These are phyloP conservation scores for Mimumesa dahlbomi DNA, from an alignment of 2,888 invertebrate species.

Conservation along the genomic window DNA sequence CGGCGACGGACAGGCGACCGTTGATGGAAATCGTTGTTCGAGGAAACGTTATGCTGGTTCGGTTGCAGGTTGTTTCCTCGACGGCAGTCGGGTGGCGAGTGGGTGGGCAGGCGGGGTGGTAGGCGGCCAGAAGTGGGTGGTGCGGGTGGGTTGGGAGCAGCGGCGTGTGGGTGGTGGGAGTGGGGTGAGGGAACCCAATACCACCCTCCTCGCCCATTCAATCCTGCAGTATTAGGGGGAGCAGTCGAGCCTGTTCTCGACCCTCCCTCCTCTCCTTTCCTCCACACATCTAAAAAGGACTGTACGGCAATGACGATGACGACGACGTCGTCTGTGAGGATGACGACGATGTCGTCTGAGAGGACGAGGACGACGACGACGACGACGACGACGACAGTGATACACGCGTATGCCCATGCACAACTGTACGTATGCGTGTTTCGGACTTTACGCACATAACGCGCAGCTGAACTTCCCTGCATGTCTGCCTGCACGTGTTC, in stretches of 20 bases:
- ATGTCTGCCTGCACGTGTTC: conserved; percentile 55
- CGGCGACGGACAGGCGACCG: conserved; percentile 15
- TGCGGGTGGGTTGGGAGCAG: conserved; percentile 66
- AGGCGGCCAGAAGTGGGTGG: conserved; percentile 75
- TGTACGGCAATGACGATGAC: conserved; percentile 19
- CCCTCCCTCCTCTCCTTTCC: conserved; percentile 37
- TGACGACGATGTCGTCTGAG: conserved; percentile 45
- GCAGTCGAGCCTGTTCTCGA: conserved; percentile 63
- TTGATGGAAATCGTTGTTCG: conserved; percentile 69
- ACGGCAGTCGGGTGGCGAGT: conserved; percentile 80
- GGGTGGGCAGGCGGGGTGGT: conserved; percentile 80
- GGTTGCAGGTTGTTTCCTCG: conserved; percentile 80
- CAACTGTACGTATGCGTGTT: conserved; percentile 12
- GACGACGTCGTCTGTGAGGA: no score
- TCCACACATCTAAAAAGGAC: conserved; percentile 49
- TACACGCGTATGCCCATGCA: conserved; percentile 7
- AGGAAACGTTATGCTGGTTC: conserved; percentile 73
- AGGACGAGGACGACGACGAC: conserved; percentile 48
- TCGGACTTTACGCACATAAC: conserved; percentile 6
- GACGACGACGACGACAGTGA: conserved; percentile 33
- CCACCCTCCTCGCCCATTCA: conserved; percentile 75
- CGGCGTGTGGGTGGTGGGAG: conserved; percentile 74
- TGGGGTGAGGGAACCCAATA: conserved; percentile 76
- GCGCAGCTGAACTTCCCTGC: conserved; percentile 41
- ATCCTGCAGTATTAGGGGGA: conserved; percentile 71